Base-by-base conservation (phyloP, 1,140 invertebrate genomes). In the Leptopilina boulardi region DNA sequence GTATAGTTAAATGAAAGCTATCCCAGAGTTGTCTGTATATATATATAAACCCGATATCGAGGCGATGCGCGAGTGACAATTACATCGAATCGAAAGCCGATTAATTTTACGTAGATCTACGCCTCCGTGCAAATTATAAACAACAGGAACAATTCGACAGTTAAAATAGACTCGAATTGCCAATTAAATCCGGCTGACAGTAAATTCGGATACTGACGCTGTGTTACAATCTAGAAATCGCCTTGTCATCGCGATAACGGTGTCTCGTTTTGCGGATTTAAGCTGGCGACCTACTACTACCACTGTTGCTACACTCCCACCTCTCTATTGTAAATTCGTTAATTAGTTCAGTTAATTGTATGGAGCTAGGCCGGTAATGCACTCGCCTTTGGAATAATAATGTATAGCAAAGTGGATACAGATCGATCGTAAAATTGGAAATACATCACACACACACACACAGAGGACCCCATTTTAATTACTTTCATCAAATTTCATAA, bases 301-400 rank as follows among this genome's bases (percentile, higher is more conserved):
- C 72, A 74, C n/a, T n/a, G n/a, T n/a, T n/a, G n/a, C n/a, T n/a
- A n/a, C n/a, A n/a, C 70, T 78, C 81, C 76, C 80, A 78, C 79
- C 72, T 74, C 72, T 74, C 82, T 83, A 77, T 87, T 88, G 87
- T 87, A 88, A 89, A 89, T 89, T 88, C 80, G 87, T 88, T 88
- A 88, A 89, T 89, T 89, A 87, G 88, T 85, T 87, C 82, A 87
- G 86, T 83, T 87, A 88, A 89, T 89, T 88, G 87, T n/a, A n/a
- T 72, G 71, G 11, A 72, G 26, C 42, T 66, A 72, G 41, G 41
- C 18, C 6, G 42, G 41, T 47, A 42, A 47, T 72, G 71, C 13
- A 71, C 47, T 74, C 44, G n/a, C 30, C 56, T 74, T 74, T 34
- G 23, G 13, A 56, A 54, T 59, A 30, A 74, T 34, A 56, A 59